Base-by-base conservation (phyloP, 1,140 invertebrate genomes). In the Phymastichus coffea region DNA sequence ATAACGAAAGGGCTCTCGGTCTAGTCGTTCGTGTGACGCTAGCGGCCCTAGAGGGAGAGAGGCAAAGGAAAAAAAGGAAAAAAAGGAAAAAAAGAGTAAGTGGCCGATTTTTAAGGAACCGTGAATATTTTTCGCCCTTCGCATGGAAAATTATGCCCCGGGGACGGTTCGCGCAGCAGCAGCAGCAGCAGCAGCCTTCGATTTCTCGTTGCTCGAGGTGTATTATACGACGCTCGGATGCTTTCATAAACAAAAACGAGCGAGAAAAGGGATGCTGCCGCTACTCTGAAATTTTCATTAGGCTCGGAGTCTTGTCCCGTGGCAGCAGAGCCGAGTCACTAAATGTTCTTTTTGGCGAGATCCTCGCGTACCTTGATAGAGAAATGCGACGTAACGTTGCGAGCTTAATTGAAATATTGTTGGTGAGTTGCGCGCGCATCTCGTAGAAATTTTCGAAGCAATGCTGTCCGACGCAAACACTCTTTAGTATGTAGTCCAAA, bases 61-160 rank as follows among this genome's bases (percentile, higher is more conserved):
- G n/a, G n/a, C n/a, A n/a, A n/a, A n/a, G n/a, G n/a, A n/a, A n/a
- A n/a, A n/a, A n/a, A n/a, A n/a, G n/a, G n/a, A n/a, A n/a, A n/a
- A 61, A 65, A 70, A 65, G 66, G 65, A 66, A 49, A 51, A 56
- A 52, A 61, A 62, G 63, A 68, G 64, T 72, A 33, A 7, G 28
- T 59, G 70, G 66, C 70, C 68, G 74, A 75, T 76, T 76, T 77
- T 77, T 77, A 76, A 77, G 69, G 72, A 75, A 76, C 73, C 74
- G 74, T 76, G 72, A 77, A 77, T 74, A 73, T 70, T 73, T 72
- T 68, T 69, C 62, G 54, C 65, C 74, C 72, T 73, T 66, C 64
- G 63, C 64, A 62, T 64, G 33, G 55, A 70, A n/a, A 75, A 77
- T 77, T 75, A 76, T 75, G 64, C 75, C 72, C 71, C 51, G 66